These are phyloP conservation scores for Myiopsitta monachus DNA, from an alignment of 2,113 vertebrate species.

Conservation along the genomic window DNA sequence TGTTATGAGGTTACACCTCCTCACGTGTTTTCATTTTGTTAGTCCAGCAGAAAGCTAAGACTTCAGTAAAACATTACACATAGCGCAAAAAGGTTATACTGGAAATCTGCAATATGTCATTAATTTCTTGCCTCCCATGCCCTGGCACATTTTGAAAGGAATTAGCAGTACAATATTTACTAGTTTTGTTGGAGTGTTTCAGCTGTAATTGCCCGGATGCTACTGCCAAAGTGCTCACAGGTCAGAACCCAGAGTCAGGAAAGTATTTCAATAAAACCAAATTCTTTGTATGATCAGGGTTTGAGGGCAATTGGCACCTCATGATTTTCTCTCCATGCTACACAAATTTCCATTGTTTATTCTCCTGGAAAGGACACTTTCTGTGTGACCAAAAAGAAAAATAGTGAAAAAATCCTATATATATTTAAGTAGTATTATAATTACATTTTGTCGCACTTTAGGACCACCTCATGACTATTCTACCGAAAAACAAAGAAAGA, in stretches of 20 bases:
- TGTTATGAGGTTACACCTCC: not conserved
- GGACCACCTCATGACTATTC: accelerated
- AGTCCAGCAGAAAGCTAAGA: not conserved
- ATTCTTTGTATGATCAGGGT: not conserved
- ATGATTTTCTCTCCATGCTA: not conserved
- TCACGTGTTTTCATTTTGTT: not conserved
- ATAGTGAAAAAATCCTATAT: not conserved
- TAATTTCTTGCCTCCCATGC: not conserved
- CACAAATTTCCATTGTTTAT: not conserved
- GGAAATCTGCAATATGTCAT: not conserved
- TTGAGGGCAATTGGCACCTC: not conserved
- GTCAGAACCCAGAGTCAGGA: not conserved
- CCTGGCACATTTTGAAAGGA: slow-evolving; percentile 10
- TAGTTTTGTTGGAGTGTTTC: not conserved
- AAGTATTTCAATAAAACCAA: not conserved
- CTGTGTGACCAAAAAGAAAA: not conserved
- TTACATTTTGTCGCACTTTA: not conserved
- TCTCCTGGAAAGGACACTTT: not conserved
- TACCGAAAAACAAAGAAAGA: not conserved
- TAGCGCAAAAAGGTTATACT: not conserved
- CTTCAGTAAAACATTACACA: not conserved
- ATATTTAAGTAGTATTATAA: not conserved
- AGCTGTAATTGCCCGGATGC: not conserved
- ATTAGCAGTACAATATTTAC: not conserved
- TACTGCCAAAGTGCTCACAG: not conserved